Evolutionary conservation across 2,888 invertebrate genomes (phyloP), one percentile per base, ranked within the genome.

Genomic region (Sarcophaga subvicina): DNA sequence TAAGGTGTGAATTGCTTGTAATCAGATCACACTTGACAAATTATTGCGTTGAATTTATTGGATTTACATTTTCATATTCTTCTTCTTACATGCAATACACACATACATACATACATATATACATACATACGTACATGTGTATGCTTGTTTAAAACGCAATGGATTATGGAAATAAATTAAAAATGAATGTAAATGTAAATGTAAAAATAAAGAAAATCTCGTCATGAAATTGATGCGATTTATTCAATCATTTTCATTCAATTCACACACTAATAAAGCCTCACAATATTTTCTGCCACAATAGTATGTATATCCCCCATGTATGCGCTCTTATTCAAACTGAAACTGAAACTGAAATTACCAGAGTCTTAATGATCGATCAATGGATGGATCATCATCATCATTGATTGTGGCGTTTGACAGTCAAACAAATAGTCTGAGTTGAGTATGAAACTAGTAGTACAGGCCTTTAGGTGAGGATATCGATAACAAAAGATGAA

Each of bases 21-120:
- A 87, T 76, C 75, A 62, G 83, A 88, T 88, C 88, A 89, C 88
- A 88, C 88, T 89, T 89, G 89, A 89, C 89, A 89, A 89, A 89
- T 88, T 89, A 88, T 85, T 84, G 80, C 84, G 76, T 87, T 87
- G 81, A 37, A 37, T 37, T 87, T 84, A 82, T 84, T 84, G 83
- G 67, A 67, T 78, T 54, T 17, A 54, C 54, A 54, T 12, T 14
- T 64, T 54, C 64, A 64, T 76, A 64, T 66, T 66, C 25, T 76
- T 54, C 54, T 12, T 14, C 1, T 8, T 37, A 37, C 8, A 37
- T 37, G 37, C 10, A 37, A 37, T 37, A 37, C 8, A 37, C 6
- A 6, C 1, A 27, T 4, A 22, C 22, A 0, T 27, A 27, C 37
- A 37, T 37, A 10, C 37, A 37, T 37, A 37, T 0, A 10, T 37